These are phyloP conservation scores for Lithophane ornitopus DNA, from an alignment of 2,888 invertebrate genomes.

Conservation along the genomic window DNA sequence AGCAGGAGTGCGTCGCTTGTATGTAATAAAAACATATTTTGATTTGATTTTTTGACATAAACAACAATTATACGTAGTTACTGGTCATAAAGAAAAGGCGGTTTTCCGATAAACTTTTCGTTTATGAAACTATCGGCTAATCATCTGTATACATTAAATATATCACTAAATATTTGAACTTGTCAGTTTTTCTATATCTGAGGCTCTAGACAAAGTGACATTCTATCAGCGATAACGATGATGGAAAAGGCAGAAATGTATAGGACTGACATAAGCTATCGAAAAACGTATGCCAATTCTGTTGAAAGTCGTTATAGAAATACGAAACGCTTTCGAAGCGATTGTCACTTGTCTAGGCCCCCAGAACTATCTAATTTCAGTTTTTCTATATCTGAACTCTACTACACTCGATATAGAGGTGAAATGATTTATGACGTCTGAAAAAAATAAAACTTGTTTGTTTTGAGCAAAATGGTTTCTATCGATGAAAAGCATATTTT, in stretches of 20 bases:
- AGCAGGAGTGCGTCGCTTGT: no score
- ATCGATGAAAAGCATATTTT: constrained; percentile 39
- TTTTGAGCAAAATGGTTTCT: constrained; percentile 21
- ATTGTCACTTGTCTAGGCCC: no score
- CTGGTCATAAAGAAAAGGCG: neutral
- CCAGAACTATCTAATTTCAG: neutral
- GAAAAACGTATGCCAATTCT: no score
- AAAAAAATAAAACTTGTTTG: neutral
- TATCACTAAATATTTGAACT: neutral
- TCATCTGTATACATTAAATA: neutral
- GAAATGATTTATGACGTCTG: constrained; percentile 9
- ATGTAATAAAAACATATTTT: no score
- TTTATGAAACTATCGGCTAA: neutral
- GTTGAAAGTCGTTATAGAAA: no score
- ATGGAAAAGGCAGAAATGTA: no score
- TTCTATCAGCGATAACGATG: no score
- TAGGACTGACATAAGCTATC: no score
- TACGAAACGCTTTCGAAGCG: no score
- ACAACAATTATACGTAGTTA: neutral
- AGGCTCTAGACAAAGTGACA: no score
- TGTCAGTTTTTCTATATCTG: neutral
- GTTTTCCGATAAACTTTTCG: neutral
- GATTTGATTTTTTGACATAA: no score
- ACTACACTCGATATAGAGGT: neutral
- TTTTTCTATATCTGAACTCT: neutral